A percentile compares a stretch with the other conserved stretches of the same genome.
Conservation (phyloP, 2,797 vertebrate genomes). For the Echiichthys vipera region DNA sequence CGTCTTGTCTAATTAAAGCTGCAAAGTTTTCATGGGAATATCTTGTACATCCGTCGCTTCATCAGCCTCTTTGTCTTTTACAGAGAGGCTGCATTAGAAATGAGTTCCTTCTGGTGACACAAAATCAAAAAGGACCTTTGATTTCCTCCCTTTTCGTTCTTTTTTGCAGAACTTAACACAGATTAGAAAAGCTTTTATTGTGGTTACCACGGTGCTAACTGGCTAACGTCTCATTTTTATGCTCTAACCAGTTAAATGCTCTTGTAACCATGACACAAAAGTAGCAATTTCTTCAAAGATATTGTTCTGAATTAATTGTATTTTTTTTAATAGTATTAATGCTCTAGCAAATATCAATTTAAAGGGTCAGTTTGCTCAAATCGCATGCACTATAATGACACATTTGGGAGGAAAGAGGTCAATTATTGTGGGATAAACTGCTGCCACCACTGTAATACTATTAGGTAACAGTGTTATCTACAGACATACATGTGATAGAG, state of each 20-base stretch:
- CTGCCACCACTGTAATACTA: neutral
- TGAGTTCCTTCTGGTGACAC: neutral
- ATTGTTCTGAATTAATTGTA: neutral
- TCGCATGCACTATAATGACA: neutral
- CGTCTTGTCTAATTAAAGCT: constrained; percentile 49
- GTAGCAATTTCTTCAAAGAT: too few species aligned
- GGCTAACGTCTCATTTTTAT: neutral
- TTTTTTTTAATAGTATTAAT: too few species aligned
- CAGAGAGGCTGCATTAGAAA: neutral
- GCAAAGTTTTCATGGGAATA: constrained; percentile 6
- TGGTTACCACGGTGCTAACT: neutral
- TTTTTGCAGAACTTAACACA: neutral
- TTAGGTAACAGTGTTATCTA: neutral
- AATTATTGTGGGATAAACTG: neutral
- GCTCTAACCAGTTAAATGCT: neutral
- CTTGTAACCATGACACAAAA: neutral
- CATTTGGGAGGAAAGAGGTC: neutral
- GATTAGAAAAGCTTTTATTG: neutral
- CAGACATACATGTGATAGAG: too few species aligned
- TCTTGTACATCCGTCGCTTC: neutral
- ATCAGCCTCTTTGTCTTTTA: neutral
- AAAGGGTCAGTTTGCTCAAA: neutral
- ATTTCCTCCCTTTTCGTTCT: neutral
- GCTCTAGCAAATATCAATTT: neutral
- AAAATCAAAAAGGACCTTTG: neutral